Base-by-base conservation (phyloP, 1,140 invertebrate genomes). In the Drosophila bocqueti region DNA sequence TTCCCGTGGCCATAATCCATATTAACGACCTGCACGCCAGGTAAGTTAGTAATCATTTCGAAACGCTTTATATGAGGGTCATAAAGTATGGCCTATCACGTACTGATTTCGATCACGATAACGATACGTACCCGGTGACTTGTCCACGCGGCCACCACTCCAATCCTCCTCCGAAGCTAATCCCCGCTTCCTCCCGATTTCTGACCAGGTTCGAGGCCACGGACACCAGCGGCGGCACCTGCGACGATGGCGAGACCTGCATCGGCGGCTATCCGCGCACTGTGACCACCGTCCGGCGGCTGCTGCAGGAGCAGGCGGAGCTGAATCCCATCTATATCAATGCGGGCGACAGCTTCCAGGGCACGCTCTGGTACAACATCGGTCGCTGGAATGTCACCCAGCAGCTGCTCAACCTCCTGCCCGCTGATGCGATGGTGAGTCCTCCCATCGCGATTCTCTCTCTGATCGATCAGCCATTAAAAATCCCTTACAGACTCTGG, bases 271-370 rank as follows among this genome's bases (percentile, higher is more conserved):
- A 96, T 71, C 95, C 97, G 0, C 94, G 97, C 4, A 93, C 96
- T 0, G 95, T 94, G 57, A 94, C 95, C 2, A 94, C 93, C 2
- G 93, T 96, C 15, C 93, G 93, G 21, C 85, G 94, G 40, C 91
- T 95, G 21, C 89, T 95, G 36, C 76, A 93, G 61, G 92, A 96
- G 78, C 89, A 94, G 69, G 89, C 94, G 76, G 93, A 96, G 89
- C 93, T 92, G 0, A 95, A 96, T 80, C 94, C 96, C 0, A 93
- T 98, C 55, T 94, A 97, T 40, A 93, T 98, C 7, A 97, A 97
- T 92, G 97, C 95, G 1, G 97, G 97, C 1, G 97, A 98, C 92
- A 96, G 96, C 87, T 98, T 96, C 87, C 97, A 97, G 92, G 97
- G 97, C 2, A 97, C 97, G 2, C 93, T 97, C 2, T 98, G 96